Evolutionary conservation across 2,113 vertebrate genomes (phyloP), one percentile per base, ranked within the genome.

Genomic region (Corythornis cristatus): DNA sequence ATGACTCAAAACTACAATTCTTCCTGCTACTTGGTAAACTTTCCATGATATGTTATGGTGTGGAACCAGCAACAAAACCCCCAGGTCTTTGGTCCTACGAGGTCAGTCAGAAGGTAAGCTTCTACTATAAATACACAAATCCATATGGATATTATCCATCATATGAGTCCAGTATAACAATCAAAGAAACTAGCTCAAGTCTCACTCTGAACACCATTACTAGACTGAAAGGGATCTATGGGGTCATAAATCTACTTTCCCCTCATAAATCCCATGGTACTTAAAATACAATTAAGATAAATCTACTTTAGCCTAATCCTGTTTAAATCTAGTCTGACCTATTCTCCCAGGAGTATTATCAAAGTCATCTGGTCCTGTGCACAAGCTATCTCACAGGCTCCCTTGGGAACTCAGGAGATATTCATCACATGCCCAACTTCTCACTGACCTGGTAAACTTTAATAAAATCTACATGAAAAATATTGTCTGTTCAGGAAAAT

Each of bases 241-340:
- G 83, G 67, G 62, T 84, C 48, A 85, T 83, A 88, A 83, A 93
- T 75, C 68, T 89, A 82, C 56, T 94, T 94, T 95, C 65, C 70
- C 87, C 62, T 94, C 70, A 54, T 86, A 95, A 96, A 86, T 74
- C 58, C 60, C n/a, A 20, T 76, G 64, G 74, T 93, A 90, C 77
- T 97, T 95, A 90, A 92, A 92, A 85, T 50, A 96, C 68, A 92
- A 81, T 77, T 45, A 91, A 83, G 35, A 73, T 87, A 91, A 94
- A 86, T 91, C 76, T 89, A 74, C 93, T 94, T 89, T 92, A 95
- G 90, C 81, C 53, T 97, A 96, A 97, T 92, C 75, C 82, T 96
- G 87, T 97, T 97, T 94, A 95, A 98, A 97, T 46, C 89, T 87
- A 15, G 46, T 66, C 81, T 97, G 94, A 95, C 75, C 82, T 64